A percentile compares a stretch with the other conserved stretches of the same genome.
These are phyloP conservation scores for Rhagoletis zephyria DNA, from an alignment of 1,140 invertebrate species.

Conservation along the genomic window DNA sequence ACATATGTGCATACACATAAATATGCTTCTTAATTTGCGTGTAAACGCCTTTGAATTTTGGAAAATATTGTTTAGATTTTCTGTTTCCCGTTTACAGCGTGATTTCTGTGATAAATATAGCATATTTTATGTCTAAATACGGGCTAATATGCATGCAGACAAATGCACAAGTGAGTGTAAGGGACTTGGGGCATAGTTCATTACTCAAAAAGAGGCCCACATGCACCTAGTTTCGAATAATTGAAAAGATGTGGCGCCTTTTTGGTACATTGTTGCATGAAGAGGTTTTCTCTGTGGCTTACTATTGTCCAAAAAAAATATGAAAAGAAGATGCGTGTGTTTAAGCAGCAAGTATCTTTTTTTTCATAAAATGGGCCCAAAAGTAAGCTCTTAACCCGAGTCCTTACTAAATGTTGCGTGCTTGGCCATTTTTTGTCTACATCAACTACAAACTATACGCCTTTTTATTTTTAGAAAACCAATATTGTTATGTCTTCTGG, in stretches of 20 bases:
- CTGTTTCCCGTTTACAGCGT: not conserved
- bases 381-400: too few species aligned
- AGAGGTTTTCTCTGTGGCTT: too few species aligned
- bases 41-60: not conserved
- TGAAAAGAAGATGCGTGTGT: too few species aligned
- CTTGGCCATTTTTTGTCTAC: too few species aligned
- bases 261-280: too few species aligned
- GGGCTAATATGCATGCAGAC: not conserved
- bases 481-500: slow-evolving; percentile 8
- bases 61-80: slow-evolving; percentile 35
- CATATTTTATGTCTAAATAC: not conserved
- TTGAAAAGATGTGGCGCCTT: too few species aligned
- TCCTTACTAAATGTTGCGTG: too few species aligned
- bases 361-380: too few species aligned
- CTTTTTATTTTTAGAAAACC: slow-evolving; percentile 22
- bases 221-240: too few species aligned
- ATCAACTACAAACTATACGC: not conserved
- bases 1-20: not conserved
- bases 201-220: not conserved
- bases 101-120: slow-evolving; percentile 38
- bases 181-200: not conserved
- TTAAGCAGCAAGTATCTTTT: too few species aligned
- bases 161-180: not conserved
- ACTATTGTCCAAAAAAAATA: too few species aligned
- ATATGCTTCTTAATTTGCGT: not conserved